These are phyloP conservation scores for Eulemur rubriventer DNA, from an alignment of 2,797 vertebrate species.

Conservation along the genomic window DNA sequence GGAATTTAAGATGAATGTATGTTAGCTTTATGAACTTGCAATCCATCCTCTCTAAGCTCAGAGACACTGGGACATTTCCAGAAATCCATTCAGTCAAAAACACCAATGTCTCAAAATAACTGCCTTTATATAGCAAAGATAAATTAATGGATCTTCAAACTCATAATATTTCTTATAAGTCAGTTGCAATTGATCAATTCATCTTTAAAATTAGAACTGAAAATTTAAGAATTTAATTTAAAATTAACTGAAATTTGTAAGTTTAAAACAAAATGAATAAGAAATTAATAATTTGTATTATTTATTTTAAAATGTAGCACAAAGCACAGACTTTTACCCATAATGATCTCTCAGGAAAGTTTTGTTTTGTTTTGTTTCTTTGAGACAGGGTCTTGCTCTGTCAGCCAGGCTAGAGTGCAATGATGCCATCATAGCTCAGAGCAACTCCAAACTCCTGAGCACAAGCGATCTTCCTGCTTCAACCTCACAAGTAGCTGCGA, in stretches of 20 bases:
- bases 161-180: not conserved
- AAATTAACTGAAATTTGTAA: slow-evolving; percentile 41
- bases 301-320: not conserved
- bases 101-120: not conserved
- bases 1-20: not conserved
- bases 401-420: not conserved
- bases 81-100: not conserved
- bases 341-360: not conserved
- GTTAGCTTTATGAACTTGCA: not conserved
- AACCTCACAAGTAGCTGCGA: not conserved
- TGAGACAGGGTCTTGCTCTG: not conserved
- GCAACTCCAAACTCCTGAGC: not conserved
- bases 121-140: slow-evolving; percentile 27
- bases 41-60: not conserved
- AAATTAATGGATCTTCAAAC: not conserved
- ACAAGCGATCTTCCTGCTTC: not conserved
- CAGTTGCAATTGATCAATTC: not conserved
- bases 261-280: not conserved
- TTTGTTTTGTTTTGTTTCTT: not conserved
- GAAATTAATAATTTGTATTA: not conserved
- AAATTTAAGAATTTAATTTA: slow-evolving; percentile 14
- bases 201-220: slow-evolving; percentile 16
- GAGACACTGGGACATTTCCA: not conserved
- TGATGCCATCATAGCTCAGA: not conserved
- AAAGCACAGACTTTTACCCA: slow-evolving; percentile 12